Percentiles rank a stretch among this genome's conserved stretches.
Evolutionary conservation across 35 echinoderm and acorn worm genomes (phyloP).

Genomic region (Acanthaster planci): DNA sequence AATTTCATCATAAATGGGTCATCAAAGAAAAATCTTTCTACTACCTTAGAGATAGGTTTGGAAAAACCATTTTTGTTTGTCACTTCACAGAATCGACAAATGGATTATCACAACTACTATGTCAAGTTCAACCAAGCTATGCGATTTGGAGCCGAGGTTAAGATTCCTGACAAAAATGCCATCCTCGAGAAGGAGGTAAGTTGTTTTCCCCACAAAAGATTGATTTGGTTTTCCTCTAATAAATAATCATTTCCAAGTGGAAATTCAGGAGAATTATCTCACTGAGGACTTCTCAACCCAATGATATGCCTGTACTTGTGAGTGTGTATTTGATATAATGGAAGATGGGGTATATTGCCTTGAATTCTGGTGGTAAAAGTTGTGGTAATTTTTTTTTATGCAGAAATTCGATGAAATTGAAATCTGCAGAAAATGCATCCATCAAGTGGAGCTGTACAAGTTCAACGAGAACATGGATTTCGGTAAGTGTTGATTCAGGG

Average conservation of each 20-base stretch:
- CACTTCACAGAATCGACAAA: slow-evolving; percentile 78
- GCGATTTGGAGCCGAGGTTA: slow-evolving; percentile 62
- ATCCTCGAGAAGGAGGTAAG: slow-evolving; percentile 71
- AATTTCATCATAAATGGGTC: not conserved
- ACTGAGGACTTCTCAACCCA: too few relatives aligned
- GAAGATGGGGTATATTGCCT: not conserved
- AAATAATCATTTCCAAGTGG: not conserved
- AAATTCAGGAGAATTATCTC: too few relatives aligned
- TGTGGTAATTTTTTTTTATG: slow-evolving; percentile 6
- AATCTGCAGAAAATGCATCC: slow-evolving; percentile 86
- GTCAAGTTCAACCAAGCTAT: slow-evolving; percentile 68
- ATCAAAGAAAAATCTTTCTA: not conserved
- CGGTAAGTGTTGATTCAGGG: slow-evolving; percentile 63
- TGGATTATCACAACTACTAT: slow-evolving; percentile 90
- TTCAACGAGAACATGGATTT: slow-evolving; percentile 84
- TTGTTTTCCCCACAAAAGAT: not conserved
- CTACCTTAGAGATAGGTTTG: not conserved
- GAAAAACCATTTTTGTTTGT: not conserved
- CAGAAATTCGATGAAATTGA: slow-evolving; percentile 99
- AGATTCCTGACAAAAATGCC: slow-evolving; percentile 73
- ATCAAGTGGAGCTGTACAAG: slow-evolving; percentile 94
- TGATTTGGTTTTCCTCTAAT: not conserved
- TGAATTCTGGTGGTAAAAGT: not conserved
- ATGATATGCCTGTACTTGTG: too few relatives aligned
- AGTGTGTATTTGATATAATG: too few relatives aligned